Evolutionary conservation across 2,888 invertebrate species (phyloP).

Genomic region (Aelia acuminata): DNA sequence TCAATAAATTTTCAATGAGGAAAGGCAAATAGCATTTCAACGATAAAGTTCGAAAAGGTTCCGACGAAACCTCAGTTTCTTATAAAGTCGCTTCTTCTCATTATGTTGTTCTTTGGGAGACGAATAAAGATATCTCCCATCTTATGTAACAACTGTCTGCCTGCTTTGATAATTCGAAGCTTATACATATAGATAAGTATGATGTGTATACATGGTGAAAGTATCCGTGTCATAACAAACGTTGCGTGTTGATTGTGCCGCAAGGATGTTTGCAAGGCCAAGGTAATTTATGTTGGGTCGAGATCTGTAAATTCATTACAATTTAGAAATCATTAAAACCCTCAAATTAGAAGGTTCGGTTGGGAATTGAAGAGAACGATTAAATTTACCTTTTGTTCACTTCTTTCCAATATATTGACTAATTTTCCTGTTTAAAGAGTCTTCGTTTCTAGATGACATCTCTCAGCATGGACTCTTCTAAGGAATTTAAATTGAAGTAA

Average conservation of each 20-base stretch:
- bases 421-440: too few species aligned
- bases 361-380: neutral
- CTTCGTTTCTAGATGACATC: too few species aligned
- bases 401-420: too few species aligned
- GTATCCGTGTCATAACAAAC: neutral
- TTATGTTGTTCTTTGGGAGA: neutral
- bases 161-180: neutral
- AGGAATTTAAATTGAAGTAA: too few species aligned
- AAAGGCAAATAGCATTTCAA: conserved; percentile 1
- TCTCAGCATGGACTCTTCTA: too few species aligned
- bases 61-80: neutral
- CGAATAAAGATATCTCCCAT: neutral
- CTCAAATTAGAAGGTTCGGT: neutral
- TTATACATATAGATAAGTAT: neutral
- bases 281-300: neutral
- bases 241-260: neutral
- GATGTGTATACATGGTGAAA: neutral
- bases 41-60: neutral
- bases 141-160: neutral
- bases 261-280: neutral
- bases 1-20: neutral
- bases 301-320: neutral
- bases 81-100: conserved; percentile 1
- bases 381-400: too few species aligned
- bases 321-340: too few species aligned